These are phyloP conservation scores for Caenorhabditis sp. DNA, from an alignment of 2,888 invertebrate species.

Conservation along the genomic window DNA sequence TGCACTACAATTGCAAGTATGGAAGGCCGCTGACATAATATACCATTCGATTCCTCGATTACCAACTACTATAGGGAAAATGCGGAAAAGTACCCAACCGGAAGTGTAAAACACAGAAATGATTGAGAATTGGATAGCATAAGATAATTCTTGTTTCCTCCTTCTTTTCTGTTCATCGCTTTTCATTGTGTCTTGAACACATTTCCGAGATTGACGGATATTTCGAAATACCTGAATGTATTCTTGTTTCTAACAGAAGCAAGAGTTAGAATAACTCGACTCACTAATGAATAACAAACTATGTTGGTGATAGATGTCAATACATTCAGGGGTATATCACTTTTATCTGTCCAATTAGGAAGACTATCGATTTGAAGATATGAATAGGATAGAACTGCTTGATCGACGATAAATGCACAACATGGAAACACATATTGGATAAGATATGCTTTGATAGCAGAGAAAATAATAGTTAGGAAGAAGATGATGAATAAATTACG, in stretches of 20 bases:
- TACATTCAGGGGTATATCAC: conserved; percentile 50
- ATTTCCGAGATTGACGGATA: conserved; percentile 8
- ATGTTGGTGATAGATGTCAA: conserved; percentile 34
- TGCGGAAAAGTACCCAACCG: conserved; percentile 29
- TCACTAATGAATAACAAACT: conserved; percentile 32
- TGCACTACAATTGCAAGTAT: conserved; percentile 41
- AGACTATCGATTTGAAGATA: conserved; percentile 25
- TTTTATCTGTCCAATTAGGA: conserved; percentile 46
- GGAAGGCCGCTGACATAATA: conserved; percentile 34
- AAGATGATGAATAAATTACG: conserved; percentile 14
- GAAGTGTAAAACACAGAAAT: conserved; percentile 34
- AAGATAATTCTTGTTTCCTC: conserved; percentile 25
- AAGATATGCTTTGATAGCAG: conserved; percentile 29
- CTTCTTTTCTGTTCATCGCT: conserved; percentile 4
- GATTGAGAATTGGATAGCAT: conserved; percentile 38
- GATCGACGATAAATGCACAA: conserved; percentile 46
- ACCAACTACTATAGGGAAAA: conserved; percentile 30
- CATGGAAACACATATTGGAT: conserved; percentile 47
- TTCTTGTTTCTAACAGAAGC: too few species aligned
- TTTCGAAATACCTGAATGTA: not conserved
- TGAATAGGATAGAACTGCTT: conserved; percentile 39
- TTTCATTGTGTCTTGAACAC: conserved; percentile 12
- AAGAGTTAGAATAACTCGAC: too few species aligned
- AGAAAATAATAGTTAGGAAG: conserved; percentile 10
- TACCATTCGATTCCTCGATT: conserved; percentile 33